Base-by-base conservation (phyloP, 2,888 invertebrate genomes). In the Geotrupes spiniger region DNA sequence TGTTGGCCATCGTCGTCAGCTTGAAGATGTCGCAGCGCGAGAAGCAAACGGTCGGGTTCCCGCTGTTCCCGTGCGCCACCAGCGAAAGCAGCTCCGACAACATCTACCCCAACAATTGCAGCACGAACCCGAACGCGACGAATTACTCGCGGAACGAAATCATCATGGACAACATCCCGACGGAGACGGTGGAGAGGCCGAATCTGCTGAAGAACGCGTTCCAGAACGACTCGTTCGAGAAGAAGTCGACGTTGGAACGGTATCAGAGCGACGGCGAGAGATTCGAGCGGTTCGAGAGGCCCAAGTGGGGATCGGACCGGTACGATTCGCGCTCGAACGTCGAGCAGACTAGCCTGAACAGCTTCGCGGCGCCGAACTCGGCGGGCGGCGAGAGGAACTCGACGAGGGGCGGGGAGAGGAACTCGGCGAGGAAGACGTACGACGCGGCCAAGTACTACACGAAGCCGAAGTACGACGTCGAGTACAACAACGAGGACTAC, bases 1-100 rank as follows among this genome's bases (percentile, higher is more conserved):
- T 92, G 44, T 78, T 92, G 59, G 88, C 89, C 0, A 93, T 92
- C 82, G 92, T 94, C 6, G 89, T 91, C 37, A 90, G 92, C 51
- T 71, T 78, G 55, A 65, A 70, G 48, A 71, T 74, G 66, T 77
- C 87, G 42, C 86, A 85, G 56, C 81, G 89, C 45, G 89, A 90
- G 64, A 90, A 90, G 64, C 76, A 80, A 36, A 72, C 72, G 2
- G 82, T 85, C 15, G 83, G 89, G 0, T 83, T 91, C 59, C 89
- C 89, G 4, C 73, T 91, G 39, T 88, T 88, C 65, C 88, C 89
- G 0, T 91, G 90, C 65, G 87, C 87, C 1, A 87, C 87, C 8
- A 87, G 87, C 29, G 87, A 88, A n/a, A 87, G 88, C 50, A 89
- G 89, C 60, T 89, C 89, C 53, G 88, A 89, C 67, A 88, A 88